phyloP scores from a whole-genome alignment of 2,888 invertebrate genomes.

The Phanerotoma sp. region DNA sequence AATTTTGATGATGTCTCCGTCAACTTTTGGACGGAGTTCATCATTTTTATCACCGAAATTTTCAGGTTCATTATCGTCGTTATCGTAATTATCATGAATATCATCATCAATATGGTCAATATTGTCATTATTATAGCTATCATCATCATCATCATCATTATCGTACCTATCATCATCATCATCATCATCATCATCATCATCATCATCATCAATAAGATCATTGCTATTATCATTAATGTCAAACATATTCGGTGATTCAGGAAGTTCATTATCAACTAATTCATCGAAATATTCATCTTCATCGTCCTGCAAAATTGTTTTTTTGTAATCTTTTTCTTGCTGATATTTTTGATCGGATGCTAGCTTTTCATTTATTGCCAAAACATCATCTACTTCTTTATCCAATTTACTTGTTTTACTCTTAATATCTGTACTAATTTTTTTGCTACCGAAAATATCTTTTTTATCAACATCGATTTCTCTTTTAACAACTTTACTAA shows the following conservation, averaged over 20 bases:
- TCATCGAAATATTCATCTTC: too few species aligned
- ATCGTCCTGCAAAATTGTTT: too few species aligned
- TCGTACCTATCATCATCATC: conserved; percentile 2
- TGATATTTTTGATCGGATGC: too few species aligned
- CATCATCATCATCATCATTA: not conserved
- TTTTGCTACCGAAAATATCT: conserved; percentile 24
- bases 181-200: conserved; percentile 16
- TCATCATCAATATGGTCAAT: not conserved
- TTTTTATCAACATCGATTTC: conserved; percentile 30
- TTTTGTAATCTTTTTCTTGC: too few species aligned
- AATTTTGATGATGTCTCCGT: not conserved
- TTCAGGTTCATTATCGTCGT: not conserved
- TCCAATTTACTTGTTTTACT: conserved; percentile 11
- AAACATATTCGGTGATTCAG: conserved; percentile 13
- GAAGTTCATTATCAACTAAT: too few species aligned
- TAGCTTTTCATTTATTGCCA: conserved; percentile 30
- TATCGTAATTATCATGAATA: not conserved
- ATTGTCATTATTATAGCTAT: not conserved
- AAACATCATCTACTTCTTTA: conserved; percentile 22
- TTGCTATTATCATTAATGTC: conserved; percentile 13
- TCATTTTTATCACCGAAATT: too few species aligned
- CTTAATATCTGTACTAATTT: not conserved
- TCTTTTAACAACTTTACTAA: conserved; percentile 29
- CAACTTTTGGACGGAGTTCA: too few species aligned
- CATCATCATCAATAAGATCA: conserved; percentile 22